Percentiles rank a stretch among this genome's conserved stretches.
These are phyloP conservation scores for Axis porcinus DNA, from an alignment of 2,113 vertebrate genomes.

Conservation along the genomic window DNA sequence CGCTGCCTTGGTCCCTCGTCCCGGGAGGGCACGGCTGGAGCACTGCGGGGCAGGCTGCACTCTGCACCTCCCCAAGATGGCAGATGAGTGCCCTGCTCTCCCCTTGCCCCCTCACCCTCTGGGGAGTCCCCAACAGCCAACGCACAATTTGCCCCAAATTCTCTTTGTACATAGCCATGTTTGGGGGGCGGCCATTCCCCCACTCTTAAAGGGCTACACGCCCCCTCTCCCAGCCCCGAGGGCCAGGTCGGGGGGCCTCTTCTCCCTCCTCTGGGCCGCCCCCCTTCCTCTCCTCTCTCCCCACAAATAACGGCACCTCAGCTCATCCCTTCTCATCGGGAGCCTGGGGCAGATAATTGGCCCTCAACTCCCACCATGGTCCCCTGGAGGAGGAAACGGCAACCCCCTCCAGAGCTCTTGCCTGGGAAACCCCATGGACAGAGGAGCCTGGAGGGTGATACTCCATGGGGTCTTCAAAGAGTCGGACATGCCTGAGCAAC, in stretches of 20 bases:
- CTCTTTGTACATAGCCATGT: slow-evolving; percentile 57
- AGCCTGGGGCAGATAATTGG: background rate
- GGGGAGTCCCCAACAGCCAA: slow-evolving; percentile 1
- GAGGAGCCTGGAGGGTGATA: background rate
- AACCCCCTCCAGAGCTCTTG: background rate
- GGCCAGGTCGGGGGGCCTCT: slow-evolving; percentile 36
- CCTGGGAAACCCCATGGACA: background rate
- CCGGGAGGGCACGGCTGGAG: background rate
- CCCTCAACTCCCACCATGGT: background rate
- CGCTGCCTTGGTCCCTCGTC: background rate
- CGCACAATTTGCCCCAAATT: background rate
- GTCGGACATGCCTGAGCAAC: background rate
- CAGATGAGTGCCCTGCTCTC: background rate
- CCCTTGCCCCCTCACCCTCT: background rate
- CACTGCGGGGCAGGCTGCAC: background rate
- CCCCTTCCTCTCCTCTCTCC: background rate
- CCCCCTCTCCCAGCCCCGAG: slow-evolving; percentile 39
- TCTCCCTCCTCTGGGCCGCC: slow-evolving; percentile 34
- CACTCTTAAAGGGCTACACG: slow-evolving; percentile 68
- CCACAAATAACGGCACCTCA: background rate
- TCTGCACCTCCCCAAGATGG: background rate
- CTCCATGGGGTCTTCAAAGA: background rate
- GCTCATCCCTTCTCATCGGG: background rate
- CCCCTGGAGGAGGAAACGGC: background rate
- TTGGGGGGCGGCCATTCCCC: slow-evolving; percentile 46